Evolutionary conservation across 2,113 vertebrate species (phyloP).

Genomic region (Alaudala cheleensis): DNA sequence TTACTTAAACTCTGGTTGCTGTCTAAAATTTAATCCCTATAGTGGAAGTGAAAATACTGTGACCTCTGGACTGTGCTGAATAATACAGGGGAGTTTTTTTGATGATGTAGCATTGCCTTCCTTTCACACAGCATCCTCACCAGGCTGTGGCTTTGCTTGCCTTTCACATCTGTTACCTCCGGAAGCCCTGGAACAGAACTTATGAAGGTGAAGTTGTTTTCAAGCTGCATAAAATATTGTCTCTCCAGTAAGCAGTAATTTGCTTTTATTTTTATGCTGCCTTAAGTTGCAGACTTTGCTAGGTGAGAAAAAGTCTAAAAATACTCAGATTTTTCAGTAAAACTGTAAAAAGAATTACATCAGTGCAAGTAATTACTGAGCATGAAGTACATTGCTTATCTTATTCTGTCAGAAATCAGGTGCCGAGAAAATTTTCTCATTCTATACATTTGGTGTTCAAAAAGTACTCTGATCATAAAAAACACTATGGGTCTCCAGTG

Average conservation of each 20-base stretch:
- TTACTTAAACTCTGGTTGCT: neutral
- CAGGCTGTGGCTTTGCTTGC: neutral
- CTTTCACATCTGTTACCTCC: neutral
- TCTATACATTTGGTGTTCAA: neutral
- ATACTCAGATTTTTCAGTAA: neutral
- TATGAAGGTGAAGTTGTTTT: neutral
- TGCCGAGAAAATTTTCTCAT: neutral
- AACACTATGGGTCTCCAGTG: neutral
- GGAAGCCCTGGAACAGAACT: neutral
- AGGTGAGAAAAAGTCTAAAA: neutral
- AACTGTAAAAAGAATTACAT: neutral
- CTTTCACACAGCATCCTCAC: neutral
- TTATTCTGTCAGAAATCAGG: neutral
- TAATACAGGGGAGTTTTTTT: fast-evolving
- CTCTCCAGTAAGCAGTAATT: neutral
- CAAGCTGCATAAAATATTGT: neutral
- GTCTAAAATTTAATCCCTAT: neutral
- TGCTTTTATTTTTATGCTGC: neutral
- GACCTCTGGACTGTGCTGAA: neutral
- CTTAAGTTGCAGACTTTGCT: neutral
- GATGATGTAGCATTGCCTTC: neutral
- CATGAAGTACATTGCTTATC: neutral
- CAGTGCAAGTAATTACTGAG: neutral
- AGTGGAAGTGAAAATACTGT: fast-evolving
- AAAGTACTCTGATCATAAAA: neutral